Conservation (phyloP, 2,113 vertebrate species). For the Spea multiplicata region DNA sequence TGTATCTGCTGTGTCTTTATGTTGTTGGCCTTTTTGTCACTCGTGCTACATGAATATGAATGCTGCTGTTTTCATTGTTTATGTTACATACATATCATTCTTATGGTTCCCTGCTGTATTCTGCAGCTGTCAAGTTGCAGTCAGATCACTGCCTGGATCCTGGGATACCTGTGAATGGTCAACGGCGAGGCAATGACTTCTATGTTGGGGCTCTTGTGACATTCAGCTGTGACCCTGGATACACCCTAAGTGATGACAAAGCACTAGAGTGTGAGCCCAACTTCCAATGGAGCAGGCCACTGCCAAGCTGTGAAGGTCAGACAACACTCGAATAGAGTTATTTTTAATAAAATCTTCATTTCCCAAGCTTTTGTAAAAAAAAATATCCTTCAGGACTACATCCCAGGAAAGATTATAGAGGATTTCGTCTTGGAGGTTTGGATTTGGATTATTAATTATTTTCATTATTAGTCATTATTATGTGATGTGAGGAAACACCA, state of each 20-base stretch:
- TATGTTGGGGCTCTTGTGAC: slow-evolving; percentile 92
- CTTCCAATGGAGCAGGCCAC: slow-evolving; percentile 95
- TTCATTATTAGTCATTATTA: too few species aligned
- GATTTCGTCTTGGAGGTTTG: too few species aligned
- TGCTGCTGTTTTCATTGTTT: too few species aligned
- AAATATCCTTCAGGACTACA: too few species aligned
- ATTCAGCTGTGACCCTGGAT: slow-evolving; percentile 91
- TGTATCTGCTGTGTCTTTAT: too few species aligned
- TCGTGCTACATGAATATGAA: too few species aligned
- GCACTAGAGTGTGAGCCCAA: slow-evolving; percentile 94
- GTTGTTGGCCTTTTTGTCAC: too few species aligned
- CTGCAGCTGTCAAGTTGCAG: slow-evolving; percentile 85
- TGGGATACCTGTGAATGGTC: slow-evolving; percentile 92
- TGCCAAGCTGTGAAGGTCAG: slow-evolving; percentile 94
- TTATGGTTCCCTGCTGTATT: background rate
- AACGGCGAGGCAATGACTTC: slow-evolving; percentile 92
- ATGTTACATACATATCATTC: background rate
- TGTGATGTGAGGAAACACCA: too few species aligned
- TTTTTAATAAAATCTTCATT: too few species aligned
- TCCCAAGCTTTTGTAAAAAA: too few species aligned
- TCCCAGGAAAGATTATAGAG: too few species aligned
- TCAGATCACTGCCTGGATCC: slow-evolving; percentile 96
- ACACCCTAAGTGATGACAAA: slow-evolving; percentile 83
- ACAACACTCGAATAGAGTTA: background rate
- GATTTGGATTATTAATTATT: too few species aligned